phyloP scores from a whole-genome alignment of 2,888 invertebrate species.

The Aquatica leii region DNA sequence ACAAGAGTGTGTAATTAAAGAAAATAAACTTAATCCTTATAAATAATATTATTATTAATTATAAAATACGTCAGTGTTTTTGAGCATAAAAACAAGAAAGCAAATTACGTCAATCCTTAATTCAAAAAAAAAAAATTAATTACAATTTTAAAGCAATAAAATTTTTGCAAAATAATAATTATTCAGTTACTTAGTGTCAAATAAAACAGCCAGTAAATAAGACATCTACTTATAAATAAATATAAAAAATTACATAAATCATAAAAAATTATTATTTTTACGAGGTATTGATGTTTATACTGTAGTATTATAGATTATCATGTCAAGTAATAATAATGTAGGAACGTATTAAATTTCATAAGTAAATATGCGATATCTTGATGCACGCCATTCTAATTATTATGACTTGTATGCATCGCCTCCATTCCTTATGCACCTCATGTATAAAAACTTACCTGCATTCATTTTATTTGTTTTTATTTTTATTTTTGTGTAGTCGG shows the following conservation, averaged over 20 bases:
- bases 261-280: slow-evolving; percentile 53
- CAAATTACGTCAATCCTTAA: too few relatives aligned
- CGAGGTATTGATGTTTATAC: slow-evolving; percentile 52
- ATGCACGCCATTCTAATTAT: slow-evolving; percentile 58
- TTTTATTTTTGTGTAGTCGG: too few relatives aligned
- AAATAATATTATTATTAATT: too few relatives aligned
- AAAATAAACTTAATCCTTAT: too few relatives aligned
- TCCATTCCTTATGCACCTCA: slow-evolving; percentile 16
- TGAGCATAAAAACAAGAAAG: too few relatives aligned
- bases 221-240: slow-evolving; percentile 23
- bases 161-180: too few relatives aligned
- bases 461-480: too few relatives aligned
- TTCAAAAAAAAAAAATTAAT: too few relatives aligned
- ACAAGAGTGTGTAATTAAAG: too few relatives aligned
- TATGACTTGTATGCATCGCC: slow-evolving; percentile 21
- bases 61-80: too few relatives aligned
- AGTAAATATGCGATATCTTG: slow-evolving; percentile 57
- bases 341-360: slow-evolving; percentile 59
- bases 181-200: too few relatives aligned
- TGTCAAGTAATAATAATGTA: slow-evolving; percentile 57
- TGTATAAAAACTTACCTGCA: neutral
- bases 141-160: too few relatives aligned
- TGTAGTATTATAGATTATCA: slow-evolving; percentile 57
- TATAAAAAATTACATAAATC: slow-evolving; percentile 48
- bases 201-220: slow-evolving; percentile 2